A percentile compares a stretch with the other conserved stretches of the same genome.
These are phyloP conservation scores for Penaeus chinensis DNA, from an alignment of 1,140 invertebrate genomes.

Conservation along the genomic window DNA sequence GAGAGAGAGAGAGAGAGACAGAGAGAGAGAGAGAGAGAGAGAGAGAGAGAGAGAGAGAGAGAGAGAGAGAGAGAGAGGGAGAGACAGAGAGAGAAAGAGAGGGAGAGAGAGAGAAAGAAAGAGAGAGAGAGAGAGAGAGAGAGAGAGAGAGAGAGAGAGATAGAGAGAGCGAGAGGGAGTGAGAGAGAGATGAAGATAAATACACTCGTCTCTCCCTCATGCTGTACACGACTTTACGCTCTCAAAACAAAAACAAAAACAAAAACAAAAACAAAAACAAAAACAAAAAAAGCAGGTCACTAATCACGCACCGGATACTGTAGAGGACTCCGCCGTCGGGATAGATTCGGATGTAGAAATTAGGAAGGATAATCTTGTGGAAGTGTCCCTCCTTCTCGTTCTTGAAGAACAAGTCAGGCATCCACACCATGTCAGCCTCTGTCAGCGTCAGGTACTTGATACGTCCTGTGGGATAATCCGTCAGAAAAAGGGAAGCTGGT, in stretches of 20 bases:
- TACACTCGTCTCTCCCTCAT: not conserved
- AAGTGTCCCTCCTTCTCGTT: slow-evolving; percentile 98
- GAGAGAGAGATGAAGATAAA: too few species aligned
- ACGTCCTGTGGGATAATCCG: slow-evolving; percentile 73
- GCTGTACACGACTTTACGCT: too few species aligned
- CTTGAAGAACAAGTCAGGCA: slow-evolving; percentile 95
- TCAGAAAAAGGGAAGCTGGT: not conserved
- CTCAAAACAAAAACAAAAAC: not conserved
- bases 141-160: too few species aligned
- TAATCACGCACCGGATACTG: slow-evolving; percentile 82
- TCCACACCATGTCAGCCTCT: slow-evolving; percentile 93
- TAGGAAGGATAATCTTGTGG: slow-evolving; percentile 97
- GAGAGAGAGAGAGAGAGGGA: too few species aligned
- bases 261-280: not conserved
- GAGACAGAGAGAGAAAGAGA: too few species aligned
- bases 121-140: too few species aligned
- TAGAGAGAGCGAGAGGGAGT: too few species aligned
- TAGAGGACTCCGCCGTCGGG: slow-evolving; percentile 94
- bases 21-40: too few species aligned
- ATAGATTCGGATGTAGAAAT: slow-evolving; percentile 96
- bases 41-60: too few species aligned
- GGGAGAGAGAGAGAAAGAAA: too few species aligned
- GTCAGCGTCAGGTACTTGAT: slow-evolving; percentile 92
- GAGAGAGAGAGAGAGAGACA: too few species aligned
- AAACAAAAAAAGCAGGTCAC: not conserved